phyloP scores from a whole-genome alignment of 1,140 invertebrate genomes.

The Stegodyphus dumicola region DNA sequence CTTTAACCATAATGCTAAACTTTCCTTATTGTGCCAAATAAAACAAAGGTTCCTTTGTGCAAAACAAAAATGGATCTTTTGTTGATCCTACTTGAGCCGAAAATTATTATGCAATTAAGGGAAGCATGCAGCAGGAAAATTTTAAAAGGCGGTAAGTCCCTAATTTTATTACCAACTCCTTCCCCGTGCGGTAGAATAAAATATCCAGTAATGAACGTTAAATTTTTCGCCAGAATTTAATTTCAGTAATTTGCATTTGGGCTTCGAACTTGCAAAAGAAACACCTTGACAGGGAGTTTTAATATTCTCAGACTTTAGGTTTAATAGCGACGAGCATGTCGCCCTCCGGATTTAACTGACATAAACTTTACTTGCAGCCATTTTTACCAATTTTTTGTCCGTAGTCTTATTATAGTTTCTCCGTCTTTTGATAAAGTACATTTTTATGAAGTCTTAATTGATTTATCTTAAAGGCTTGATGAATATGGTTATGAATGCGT shows the following conservation, averaged over 20 bases:
- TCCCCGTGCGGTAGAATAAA: conserved; percentile 22
- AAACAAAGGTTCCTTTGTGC: conserved; percentile 8
- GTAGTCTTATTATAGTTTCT: no score
- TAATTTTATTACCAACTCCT: conserved; percentile 43
- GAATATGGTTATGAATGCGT: conserved; percentile 11
- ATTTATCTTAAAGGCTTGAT: conserved; percentile 17
- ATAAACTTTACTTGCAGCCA: no score
- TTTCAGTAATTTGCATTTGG: conserved; percentile 41
- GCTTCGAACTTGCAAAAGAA: conserved; percentile 16
- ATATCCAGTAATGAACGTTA: conserved; percentile 46
- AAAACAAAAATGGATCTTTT: neutral
- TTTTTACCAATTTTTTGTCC: no score
- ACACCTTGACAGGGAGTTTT: conserved; percentile 43
- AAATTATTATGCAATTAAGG: conserved; percentile 52
- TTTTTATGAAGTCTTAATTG: neutral
- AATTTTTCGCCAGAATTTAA: conserved; percentile 46
- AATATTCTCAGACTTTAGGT: conserved; percentile 24
- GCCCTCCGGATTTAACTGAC: no score
- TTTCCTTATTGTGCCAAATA: no score
- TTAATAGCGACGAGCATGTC: conserved; percentile 10
- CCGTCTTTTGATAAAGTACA: no score
- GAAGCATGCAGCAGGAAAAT: conserved; percentile 21
- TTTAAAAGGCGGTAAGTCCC: conserved; percentile 53
- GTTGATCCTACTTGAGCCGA: conserved; percentile 33
- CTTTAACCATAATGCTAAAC: no score